Conservation (phyloP, 53 echinoderm and acorn worm genomes). For the Crossaster papposus region DNA sequence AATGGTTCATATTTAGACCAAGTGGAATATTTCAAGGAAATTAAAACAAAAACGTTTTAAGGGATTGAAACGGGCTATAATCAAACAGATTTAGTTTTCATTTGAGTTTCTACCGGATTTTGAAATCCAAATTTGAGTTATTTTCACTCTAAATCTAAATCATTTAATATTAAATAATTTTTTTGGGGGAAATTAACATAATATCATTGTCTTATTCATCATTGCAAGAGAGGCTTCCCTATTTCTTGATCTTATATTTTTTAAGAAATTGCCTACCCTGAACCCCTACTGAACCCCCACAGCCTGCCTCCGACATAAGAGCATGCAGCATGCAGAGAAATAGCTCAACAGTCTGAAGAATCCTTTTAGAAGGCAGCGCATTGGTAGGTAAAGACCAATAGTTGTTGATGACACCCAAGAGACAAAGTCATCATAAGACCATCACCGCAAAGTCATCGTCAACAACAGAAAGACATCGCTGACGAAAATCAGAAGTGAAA, state of each 20-base stretch:
- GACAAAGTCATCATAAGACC: background rate
- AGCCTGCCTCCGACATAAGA: background rate
- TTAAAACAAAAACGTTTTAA: background rate
- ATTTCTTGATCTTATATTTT: no score
- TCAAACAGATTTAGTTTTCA: no score
- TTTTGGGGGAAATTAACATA: background rate
- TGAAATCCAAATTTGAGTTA: no score
- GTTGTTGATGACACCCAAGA: background rate
- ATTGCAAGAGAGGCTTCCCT: no score
- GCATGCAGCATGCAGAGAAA: background rate
- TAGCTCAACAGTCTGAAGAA: background rate
- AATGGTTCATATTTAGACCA: background rate
- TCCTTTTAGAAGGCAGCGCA: background rate
- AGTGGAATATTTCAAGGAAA: background rate
- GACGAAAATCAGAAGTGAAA: background rate
- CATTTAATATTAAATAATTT: no score
- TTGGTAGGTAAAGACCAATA: background rate
- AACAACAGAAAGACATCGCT: background rate
- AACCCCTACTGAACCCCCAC: background rate
- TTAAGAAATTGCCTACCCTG: background rate
- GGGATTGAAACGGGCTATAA: background rate
- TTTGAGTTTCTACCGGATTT: no score
- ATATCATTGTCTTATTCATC: no score
- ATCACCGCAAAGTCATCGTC: background rate
- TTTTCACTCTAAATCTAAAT: no score